Base-by-base conservation (phyloP, 2,888 invertebrate genomes). In the Unio delphinus region DNA sequence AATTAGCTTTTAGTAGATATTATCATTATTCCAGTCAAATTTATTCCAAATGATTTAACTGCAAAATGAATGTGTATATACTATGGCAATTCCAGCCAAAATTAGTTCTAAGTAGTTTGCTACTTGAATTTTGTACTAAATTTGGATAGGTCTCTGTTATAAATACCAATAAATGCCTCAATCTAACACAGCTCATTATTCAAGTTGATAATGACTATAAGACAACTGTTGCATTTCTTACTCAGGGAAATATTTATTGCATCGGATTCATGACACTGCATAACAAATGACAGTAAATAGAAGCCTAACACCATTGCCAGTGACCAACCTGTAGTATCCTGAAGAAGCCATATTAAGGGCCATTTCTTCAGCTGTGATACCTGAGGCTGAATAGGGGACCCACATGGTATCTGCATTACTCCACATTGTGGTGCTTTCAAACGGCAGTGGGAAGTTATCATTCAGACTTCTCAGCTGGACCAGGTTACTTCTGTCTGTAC, bases 401-500 rank as follows among this genome's bases (percentile, higher is more conserved):
- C 88, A 89, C 57, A 80, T 75, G 15, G 87, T 77, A 54, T 85
- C 76, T 6, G 86, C 80, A 68, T 80, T 80, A 7, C 73, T 74
- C 88, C 88, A 89, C 80, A 90, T 78, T 56, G 73, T 85, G 6
- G 83, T 81, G 55, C 80, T 68, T 70, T 88, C 88, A 76, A 80
- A 88, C 6, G 89, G 87, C 23, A 86, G 67, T 1, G 89, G 89
- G 73, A 83, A 88, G 73, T 89, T 90, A 45, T 86, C 85, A 74
- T 86, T 83, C 17, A 78, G 74, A 55, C 80, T 78, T 3, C 58
- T 55, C 23, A 88, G 83, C 78, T 90, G 81, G 1, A 87, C 87
- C 45, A 89, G 70, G 71, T 89, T 90, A 72, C 76, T 84, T 63
- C 89, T 79, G 79, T 90, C 90, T 54, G 89, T 87, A 23, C 89